Base-by-base conservation (phyloP, 2,113 vertebrate genomes). In the Scopus umbretta region DNA sequence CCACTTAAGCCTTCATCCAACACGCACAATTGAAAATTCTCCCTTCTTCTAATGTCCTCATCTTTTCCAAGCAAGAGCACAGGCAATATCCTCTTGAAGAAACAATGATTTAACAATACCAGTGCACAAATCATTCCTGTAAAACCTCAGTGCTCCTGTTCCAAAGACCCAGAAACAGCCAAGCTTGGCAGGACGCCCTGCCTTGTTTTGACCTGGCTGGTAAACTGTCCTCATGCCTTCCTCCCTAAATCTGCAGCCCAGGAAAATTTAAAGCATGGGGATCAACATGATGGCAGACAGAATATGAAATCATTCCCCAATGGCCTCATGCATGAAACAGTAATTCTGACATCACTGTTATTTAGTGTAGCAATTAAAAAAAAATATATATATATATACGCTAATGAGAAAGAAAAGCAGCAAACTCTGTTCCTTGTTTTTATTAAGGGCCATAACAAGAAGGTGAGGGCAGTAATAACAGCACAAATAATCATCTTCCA, bases 401-500 rank as follows among this genome's bases (percentile, higher is more conserved):
- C 8, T 30, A 81, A 92, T 27, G 11, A 86, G 72, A 70, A 30
- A 45, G 40, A 38, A 89, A 93, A 56, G 45, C 59, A 86, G 72
- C 56, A 47, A 92, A 79, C 43, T 49, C 82, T 68, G 32, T 27
- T 67, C n/a, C 83, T 67, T 49, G 75, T 47, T 76, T 86, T 92
- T 50, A 67, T 84, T 75, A 86, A 81, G 55, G 53, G n/a, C 80
- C 38, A 23, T 32, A 79, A 80, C 43, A 68, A 73, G 78, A 56
- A 92, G 91, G 86, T 68, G 93, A 91, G 83, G 89, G 80, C 18
- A 21, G 65, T 12, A 89, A 75, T 58, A 94, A 87, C 80, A 95
- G 89, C 83, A 89, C 49, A 7, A 91, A 96, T 61, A 88, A 94
- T 74, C 80, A 80, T 91, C 92, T 87, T 78, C 75, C 65, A 80